Evolutionary conservation across 2,888 invertebrate genomes (phyloP), one percentile per base, ranked within the genome.

Genomic region (Hylaea fasciaria): DNA sequence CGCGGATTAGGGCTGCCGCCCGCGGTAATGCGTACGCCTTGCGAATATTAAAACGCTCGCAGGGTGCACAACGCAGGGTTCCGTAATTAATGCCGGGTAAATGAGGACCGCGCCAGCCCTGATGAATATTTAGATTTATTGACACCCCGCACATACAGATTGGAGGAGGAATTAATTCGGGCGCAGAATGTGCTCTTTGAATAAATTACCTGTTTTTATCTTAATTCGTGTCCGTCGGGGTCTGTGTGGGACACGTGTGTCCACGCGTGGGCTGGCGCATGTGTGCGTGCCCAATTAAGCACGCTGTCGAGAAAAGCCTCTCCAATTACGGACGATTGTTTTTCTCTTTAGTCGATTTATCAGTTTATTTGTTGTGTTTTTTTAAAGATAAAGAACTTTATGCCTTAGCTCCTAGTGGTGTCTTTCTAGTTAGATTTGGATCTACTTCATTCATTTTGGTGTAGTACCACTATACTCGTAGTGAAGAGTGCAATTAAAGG

Each of bases 111-210:
- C 60, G 53, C 57, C 56, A 64, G 35, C 62, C 63, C 76, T 80
- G 72, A 80, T 83, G 81, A 83, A 82, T 84, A 84, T 84, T 84
- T 82, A 83, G 74, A 82, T 83, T 78, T 81, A 83, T 82, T 75
- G 80, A 78, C 80, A 73, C 71, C 72, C 62, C 66, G 65, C 71
- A 75, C 70, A 70, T 64, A 69, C 72, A 72, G 70, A 72, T 72
- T 67, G 74, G 68, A 69, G 69, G 65, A 68, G 59, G 66, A 61
- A 74, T 73, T 68, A 73, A 75, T 71, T 71, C 69, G 57, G 68
- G 65, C 65, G 65, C 53, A 45, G 67, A 71, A 75, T 71, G 72
- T 70, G 70, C 74, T 75, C 71, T 69, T 76, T 70, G 76, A 78
- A 81, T 81, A 79, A 64, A 78, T 82, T 74, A 78, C 72, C 74